Base-by-base conservation (phyloP, 2,113 vertebrate genomes). In the Tupaia chinensis region DNA sequence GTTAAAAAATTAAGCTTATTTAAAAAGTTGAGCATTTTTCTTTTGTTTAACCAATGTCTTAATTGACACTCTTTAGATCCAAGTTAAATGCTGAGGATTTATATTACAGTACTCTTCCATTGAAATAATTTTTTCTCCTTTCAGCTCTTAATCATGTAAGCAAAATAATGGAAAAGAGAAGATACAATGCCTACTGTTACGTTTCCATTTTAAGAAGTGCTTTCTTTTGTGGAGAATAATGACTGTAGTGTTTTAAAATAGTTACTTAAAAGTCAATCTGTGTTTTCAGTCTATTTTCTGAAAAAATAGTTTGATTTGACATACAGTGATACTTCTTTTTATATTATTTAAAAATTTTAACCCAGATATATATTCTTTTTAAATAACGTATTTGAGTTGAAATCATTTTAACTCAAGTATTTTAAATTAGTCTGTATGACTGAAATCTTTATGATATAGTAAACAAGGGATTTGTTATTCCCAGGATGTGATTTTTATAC, bases 181-280 rank as follows among this genome's bases (percentile, higher is more conserved):
- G 44, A 69, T 60, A 89, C 54, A 84, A 65, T 95, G 2, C 29
- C 53, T 78, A 54, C 20, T 82, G 20, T 1, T 85, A 85, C 13
- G 27, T 93, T 79, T 93, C 84, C 84, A 82, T 89, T 78, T 2
- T 70, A 58, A 60, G 63, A 73, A 34, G 56, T 32, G 78, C 23
- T 81, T 80, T 80, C 3, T 93, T 88, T 13, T 85, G 14, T 89
- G 97, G 61, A 91, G 53, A 87, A 56, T 92, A 94, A 70, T 91
- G 27, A 44, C 9, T 29, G 56, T 27, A 87, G 13, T 63, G 20
- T 90, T 89, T 95, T 66, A 80, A 65, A 80, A 76, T 93, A 89
- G 27, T 7, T 90, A 22, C 25, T 72, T 93, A 80, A 69, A 93
- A 80, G 9, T 17, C 32, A 79, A 4, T 91, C 23, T 87, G 20